phyloP scores from a whole-genome alignment of 2,797 vertebrate genomes.

The Oceanodroma leucorhoa region DNA sequence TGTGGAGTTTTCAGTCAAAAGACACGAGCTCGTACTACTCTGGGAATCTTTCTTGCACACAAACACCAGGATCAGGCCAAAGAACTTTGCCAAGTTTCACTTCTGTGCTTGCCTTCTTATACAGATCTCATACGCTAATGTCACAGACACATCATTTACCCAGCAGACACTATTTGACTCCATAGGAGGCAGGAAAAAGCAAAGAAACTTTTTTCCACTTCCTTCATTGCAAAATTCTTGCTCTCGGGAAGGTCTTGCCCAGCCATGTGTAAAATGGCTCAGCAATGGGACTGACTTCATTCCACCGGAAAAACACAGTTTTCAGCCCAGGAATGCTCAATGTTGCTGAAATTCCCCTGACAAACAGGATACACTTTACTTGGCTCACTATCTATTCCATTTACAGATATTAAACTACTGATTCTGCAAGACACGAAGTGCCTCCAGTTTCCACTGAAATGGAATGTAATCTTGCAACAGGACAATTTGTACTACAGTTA shows the following conservation, averaged over 20 bases:
- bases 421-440: not conserved
- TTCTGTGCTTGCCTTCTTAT: not conserved
- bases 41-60: not conserved
- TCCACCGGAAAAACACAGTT: not conserved
- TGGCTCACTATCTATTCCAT: not conserved
- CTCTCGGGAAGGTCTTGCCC: not conserved
- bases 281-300: not conserved
- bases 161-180: not conserved
- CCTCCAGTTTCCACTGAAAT: not conserved
- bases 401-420: not conserved
- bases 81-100: not conserved
- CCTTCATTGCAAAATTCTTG: not conserved
- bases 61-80: not conserved
- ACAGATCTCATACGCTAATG: not conserved
- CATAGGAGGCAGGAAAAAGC: not conserved
- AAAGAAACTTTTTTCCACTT: not conserved
- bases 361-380: not conserved
- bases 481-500: not conserved
- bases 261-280: not conserved
- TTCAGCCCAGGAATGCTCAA: not conserved
- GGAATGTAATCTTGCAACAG: not conserved
- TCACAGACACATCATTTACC: not conserved
- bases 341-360: not conserved
- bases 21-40: accelerated
- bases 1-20: not conserved